These are phyloP conservation scores for Epinotia demarniana DNA, from an alignment of 2,888 invertebrate species.

Conservation along the genomic window DNA sequence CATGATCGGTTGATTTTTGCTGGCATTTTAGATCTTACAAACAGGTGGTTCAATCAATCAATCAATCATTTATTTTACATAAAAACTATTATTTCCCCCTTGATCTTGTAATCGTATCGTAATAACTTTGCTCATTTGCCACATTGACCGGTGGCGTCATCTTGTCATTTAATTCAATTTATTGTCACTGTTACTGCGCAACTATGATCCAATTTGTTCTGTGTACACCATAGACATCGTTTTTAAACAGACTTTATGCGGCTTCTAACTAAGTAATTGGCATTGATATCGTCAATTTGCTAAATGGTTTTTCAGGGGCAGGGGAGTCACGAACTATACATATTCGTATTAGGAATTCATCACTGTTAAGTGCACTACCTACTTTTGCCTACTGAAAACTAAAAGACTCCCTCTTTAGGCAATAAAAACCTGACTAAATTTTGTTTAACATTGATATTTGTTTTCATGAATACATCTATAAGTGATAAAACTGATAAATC, in stretches of 20 bases:
- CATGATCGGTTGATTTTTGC: not conserved
- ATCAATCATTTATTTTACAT: no score
- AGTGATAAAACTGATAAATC: no score
- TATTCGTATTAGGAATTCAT: no score
- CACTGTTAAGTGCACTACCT: no score
- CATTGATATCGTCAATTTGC: not conserved
- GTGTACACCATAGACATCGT: not conserved
- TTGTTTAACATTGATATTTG: no score
- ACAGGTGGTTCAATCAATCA: no score
- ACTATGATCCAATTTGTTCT: not conserved
- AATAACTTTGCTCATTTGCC: not conserved
- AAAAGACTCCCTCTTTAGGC: no score
- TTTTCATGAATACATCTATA: no score
- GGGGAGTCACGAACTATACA: not conserved
- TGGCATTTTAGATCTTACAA: not conserved
- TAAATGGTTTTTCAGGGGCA: not conserved
- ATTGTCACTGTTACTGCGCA: not conserved
- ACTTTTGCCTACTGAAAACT: no score
- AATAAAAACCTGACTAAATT: no score
- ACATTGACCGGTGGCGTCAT: not conserved
- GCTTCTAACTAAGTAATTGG: not conserved
- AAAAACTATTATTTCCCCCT: not conserved
- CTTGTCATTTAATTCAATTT: conserved; percentile 7
- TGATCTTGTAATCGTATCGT: not conserved
- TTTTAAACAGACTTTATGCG: not conserved